Percentiles rank a stretch among this genome's conserved stretches.
Evolutionary conservation across 2,888 invertebrate genomes (phyloP).

Genomic region (Caenorhabditis sinica): DNA sequence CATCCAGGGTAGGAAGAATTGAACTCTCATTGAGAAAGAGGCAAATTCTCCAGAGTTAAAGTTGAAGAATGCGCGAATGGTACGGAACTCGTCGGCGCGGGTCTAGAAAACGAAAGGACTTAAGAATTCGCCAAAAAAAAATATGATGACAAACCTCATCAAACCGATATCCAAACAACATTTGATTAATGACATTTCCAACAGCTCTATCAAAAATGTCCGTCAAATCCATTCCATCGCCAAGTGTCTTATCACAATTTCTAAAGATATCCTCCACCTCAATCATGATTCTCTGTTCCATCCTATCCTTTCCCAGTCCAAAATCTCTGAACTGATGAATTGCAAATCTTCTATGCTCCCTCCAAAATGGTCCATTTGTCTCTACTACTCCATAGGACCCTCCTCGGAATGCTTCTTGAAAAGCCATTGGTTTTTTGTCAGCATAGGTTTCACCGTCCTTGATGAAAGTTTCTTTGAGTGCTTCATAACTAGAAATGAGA

Average conservation of each 20-base stretch:
- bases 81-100: conserved; percentile 57
- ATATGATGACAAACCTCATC: conserved; percentile 41
- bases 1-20: conserved; percentile 63
- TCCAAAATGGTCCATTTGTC: conserved; percentile 66
- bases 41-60: conserved; percentile 61
- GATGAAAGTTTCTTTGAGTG: conserved; percentile 68
- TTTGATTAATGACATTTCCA: conserved; percentile 70
- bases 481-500: conserved; percentile 57
- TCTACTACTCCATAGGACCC: conserved; percentile 67
- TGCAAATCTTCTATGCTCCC: conserved; percentile 66
- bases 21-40: conserved; percentile 56
- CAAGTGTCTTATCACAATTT: conserved; percentile 16
- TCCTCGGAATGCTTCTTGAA: conserved; percentile 60
- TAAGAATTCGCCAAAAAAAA: neutral
- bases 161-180: conserved; percentile 71
- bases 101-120: conserved; percentile 17
- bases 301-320: conserved; percentile 64
- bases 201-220: conserved; percentile 63
- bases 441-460: conserved; percentile 69
- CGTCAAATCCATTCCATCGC: conserved; percentile 26
- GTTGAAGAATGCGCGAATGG: conserved; percentile 60
- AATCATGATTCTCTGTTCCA: conserved; percentile 60
- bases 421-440: conserved; percentile 55
- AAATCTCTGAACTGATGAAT: conserved; percentile 66
- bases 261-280: conserved; percentile 64